A percentile compares a stretch with the other conserved stretches of the same genome.
These are phyloP conservation scores for Pseudorasbora parva DNA, from an alignment of 2,113 vertebrate species.

Conservation along the genomic window DNA sequence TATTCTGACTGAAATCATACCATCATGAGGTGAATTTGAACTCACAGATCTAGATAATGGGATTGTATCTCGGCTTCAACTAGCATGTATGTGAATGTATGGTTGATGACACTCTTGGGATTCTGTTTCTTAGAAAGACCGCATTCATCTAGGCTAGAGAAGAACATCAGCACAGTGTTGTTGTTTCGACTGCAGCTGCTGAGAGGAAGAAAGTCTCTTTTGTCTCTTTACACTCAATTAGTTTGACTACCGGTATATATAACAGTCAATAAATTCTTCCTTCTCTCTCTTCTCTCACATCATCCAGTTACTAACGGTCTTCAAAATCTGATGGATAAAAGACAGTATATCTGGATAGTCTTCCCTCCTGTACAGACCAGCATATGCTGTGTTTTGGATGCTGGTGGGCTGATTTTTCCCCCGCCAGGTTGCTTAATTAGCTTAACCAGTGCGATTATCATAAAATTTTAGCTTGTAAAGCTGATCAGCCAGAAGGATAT, in stretches of 20 bases:
- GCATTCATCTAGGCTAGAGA: neutral
- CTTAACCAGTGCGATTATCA: neutral
- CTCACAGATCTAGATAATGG: neutral
- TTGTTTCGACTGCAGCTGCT: constrained; percentile 51
- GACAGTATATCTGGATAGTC: neutral
- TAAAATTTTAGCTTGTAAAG: neutral
- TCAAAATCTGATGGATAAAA: neutral
- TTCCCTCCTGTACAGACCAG: neutral
- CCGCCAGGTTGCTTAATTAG: constrained; percentile 10
- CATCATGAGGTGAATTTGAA: neutral
- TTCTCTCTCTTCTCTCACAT: neutral
- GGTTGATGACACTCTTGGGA: neutral
- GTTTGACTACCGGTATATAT: constrained; percentile 29
- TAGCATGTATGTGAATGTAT: neutral
- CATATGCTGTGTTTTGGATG: neutral
- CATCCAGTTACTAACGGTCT: neutral
- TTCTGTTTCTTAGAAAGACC: constrained; percentile 8
- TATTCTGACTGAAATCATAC: neutral
- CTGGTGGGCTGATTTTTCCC: no score
- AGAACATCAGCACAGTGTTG: constrained; percentile 3
- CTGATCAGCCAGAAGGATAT: neutral
- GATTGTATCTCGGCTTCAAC: neutral
- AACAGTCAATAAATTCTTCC: constrained; percentile 17
- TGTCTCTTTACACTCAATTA: constrained; percentile 44
- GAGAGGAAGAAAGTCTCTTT: constrained; percentile 41